These are phyloP conservation scores for Xanthorhoe designata DNA, from an alignment of 2,888 invertebrate genomes.

Conservation along the genomic window DNA sequence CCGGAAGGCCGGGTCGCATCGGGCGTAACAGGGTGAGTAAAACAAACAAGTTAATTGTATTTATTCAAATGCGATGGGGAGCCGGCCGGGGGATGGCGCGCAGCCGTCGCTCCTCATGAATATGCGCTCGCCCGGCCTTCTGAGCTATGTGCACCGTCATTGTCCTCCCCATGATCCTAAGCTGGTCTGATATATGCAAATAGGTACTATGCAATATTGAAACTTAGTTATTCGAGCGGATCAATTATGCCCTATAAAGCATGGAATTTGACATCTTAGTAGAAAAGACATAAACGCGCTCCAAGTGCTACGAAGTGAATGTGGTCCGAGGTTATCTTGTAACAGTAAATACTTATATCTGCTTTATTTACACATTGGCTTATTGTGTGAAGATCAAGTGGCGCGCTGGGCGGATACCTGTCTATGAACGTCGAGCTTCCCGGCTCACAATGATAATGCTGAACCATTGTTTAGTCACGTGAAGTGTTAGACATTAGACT, in stretches of 20 bases:
- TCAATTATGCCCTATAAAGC: slow-evolving; percentile 9
- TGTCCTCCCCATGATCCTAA: slow-evolving; percentile 46
- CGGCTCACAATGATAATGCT: slow-evolving; percentile 63
- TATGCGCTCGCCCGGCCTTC: slow-evolving; percentile 66
- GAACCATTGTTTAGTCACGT: slow-evolving; percentile 66
- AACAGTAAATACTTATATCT: slow-evolving; percentile 45
- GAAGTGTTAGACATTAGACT: slow-evolving; percentile 63
- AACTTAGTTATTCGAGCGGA: slow-evolving; percentile 21
- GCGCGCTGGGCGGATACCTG: slow-evolving; percentile 63
- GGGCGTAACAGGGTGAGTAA: slow-evolving; percentile 73
- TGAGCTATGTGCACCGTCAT: slow-evolving; percentile 75
- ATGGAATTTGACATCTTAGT: slow-evolving; percentile 16
- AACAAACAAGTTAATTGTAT: slow-evolving; percentile 86
- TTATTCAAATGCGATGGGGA: slow-evolving; percentile 80
- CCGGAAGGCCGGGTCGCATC: slow-evolving; percentile 62
- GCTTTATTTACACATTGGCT: slow-evolving; percentile 59
- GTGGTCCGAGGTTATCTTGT: slow-evolving; percentile 41
- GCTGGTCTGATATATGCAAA: slow-evolving; percentile 50
- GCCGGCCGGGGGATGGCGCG: slow-evolving; percentile 55
- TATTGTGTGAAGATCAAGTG: slow-evolving; percentile 51
- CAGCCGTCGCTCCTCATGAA: slow-evolving; percentile 80
- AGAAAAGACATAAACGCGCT: slow-evolving; percentile 36
- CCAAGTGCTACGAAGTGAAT: slow-evolving; percentile 31
- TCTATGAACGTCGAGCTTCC: slow-evolving; percentile 52
- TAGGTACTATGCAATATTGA: slow-evolving; percentile 39